Conservation (phyloP, 1,140 invertebrate species). For the Lethrus apterus region DNA sequence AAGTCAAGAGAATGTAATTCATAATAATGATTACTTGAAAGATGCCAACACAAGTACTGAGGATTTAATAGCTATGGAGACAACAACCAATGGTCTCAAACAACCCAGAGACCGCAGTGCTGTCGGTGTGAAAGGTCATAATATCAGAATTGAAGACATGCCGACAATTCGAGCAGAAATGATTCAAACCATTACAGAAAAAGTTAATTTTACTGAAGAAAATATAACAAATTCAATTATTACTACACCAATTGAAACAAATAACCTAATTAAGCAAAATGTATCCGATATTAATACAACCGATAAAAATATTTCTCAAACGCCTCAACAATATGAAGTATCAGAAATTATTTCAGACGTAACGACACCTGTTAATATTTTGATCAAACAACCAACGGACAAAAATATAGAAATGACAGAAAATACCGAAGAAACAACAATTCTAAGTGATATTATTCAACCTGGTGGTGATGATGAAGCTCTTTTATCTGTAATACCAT, state of each 20-base stretch:
- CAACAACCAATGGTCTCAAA: conserved; percentile 31
- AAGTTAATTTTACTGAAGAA: conserved; percentile 13
- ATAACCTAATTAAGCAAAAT: not conserved
- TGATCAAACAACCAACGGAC: conserved; percentile 24
- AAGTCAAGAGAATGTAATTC: too few relatives aligned
- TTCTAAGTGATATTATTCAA: conserved; percentile 18
- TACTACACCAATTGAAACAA: not conserved
- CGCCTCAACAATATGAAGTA: conserved; percentile 24
- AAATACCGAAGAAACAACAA: conserved; percentile 19
- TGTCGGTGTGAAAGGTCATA: conserved; percentile 5
- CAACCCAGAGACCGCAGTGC: conserved; percentile 2
- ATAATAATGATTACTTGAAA: too few relatives aligned
- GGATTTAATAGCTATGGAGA: conserved; percentile 37
- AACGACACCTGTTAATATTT: conserved; percentile 30
- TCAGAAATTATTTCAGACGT: conserved; percentile 29
- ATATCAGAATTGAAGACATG: conserved; percentile 4
- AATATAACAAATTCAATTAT: not conserved
- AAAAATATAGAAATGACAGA: conserved; percentile 26
- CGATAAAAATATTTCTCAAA: not conserved
- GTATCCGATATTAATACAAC: not conserved
- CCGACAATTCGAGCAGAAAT: conserved; percentile 23
- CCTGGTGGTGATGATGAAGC: conserved; percentile 20
- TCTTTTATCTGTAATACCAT: conserved; percentile 14
- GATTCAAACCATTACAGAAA: conserved; percentile 26
- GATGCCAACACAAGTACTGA: conserved; percentile 30